A percentile compares a stretch with the other conserved stretches of the same genome.
phyloP scores from a whole-genome alignment of 2,797 vertebrate species.

The Phataginus tetradactyla region DNA sequence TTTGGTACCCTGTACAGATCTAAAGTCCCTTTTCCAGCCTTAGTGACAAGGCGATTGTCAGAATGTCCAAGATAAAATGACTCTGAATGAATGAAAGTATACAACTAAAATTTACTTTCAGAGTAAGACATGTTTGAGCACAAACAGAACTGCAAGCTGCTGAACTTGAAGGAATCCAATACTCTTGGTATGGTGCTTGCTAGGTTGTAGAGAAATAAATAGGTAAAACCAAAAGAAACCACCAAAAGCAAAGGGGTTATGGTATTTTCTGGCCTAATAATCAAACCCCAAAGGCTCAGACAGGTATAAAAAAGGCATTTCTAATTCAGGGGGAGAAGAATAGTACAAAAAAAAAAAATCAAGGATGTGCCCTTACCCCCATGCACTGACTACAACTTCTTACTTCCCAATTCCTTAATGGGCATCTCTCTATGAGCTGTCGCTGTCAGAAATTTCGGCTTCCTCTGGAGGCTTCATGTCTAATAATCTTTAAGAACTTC shows the following conservation, averaged over 20 bases:
- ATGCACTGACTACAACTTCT: background rate
- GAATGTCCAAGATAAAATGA: conserved; percentile 13
- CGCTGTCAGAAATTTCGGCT: conserved; percentile 29
- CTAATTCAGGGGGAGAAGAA: background rate
- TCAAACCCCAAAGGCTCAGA: background rate
- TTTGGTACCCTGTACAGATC: background rate
- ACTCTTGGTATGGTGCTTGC: background rate
- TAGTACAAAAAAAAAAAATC: background rate
- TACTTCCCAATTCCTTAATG: background rate
- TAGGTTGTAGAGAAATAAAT: background rate
- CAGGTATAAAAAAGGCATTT: background rate
- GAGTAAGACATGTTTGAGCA: background rate
- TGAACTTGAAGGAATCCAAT: conserved; percentile 17
- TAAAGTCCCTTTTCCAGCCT: background rate
- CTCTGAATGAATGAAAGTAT: background rate
- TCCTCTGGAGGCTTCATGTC: background rate
- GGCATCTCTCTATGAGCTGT: background rate
- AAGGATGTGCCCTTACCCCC: background rate
- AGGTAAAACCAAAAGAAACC: conserved; percentile 2
- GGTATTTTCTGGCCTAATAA: conserved; percentile 29
- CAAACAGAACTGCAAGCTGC: background rate
- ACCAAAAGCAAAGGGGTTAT: background rate
- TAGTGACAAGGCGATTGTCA: background rate
- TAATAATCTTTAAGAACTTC: background rate
- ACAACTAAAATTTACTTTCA: conserved; percentile 7